Conservation (phyloP, 2,888 invertebrate species). For the Pristionchus mayeri region DNA sequence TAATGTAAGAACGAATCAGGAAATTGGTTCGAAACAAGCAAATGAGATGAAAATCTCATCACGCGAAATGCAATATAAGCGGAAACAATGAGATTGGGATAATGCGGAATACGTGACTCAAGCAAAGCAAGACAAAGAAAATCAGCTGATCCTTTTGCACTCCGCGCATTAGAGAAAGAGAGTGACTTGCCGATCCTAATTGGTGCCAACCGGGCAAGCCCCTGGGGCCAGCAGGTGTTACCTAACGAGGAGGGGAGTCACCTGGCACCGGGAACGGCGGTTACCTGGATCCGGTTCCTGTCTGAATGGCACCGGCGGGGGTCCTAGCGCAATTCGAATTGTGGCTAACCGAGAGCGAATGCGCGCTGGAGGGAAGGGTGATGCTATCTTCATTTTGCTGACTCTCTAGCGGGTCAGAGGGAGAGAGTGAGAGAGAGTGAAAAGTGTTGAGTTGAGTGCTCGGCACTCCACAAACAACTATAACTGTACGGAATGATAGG, state of each 20-base stretch:
- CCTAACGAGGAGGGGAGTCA: not conserved
- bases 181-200: not conserved
- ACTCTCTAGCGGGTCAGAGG: not conserved
- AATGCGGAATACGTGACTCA: not conserved
- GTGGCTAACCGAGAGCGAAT: not conserved
- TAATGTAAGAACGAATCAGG: not conserved
- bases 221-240: not conserved
- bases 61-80: too few relatives aligned
- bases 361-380: not conserved
- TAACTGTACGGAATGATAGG: constrained; percentile 32
- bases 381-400: not conserved
- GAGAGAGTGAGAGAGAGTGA: not conserved
- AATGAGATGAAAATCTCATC: not conserved
- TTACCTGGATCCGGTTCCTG: too few relatives aligned
- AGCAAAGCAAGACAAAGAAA: not conserved
- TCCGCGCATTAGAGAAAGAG: not conserved
- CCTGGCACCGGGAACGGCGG: too few relatives aligned
- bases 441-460: not conserved
- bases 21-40: not conserved
- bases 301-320: not conserved
- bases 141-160: constrained; percentile 5
- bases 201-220: too few relatives aligned
- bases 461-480: constrained; percentile 7
- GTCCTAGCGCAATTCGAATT: not conserved
- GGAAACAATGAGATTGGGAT: too few relatives aligned